Base-by-base conservation (phyloP, 2,797 vertebrate species). In the Tenualosa thibaudeaui region DNA sequence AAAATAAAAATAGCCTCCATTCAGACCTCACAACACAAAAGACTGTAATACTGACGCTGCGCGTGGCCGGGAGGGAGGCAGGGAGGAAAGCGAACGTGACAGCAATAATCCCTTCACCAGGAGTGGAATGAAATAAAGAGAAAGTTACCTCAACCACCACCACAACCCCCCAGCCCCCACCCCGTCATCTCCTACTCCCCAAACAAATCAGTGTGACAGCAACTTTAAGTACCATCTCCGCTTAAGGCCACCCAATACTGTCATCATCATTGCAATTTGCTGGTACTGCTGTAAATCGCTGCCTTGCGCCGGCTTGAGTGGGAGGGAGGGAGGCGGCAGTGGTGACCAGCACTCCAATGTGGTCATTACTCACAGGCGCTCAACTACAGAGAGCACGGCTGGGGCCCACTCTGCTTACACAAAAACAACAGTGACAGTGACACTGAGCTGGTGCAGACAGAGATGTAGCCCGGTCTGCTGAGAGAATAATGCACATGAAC, bases 191-290 rank as follows among this genome's bases (percentile, higher is more conserved):
- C 50, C 46, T 49, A 49, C 53, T 15, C 71, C 40, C 40, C 26
- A 86, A 85, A 88, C 89, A 93, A 94, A 94, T 94, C 93, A 87
- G 90, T 81, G 82, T 92, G 92, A 92, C 93, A 94, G 93, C 89
- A 89, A 89, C 91, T 94, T 91, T 92, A 91, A 93, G 91, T 87
- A 84, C 71, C 89, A 87, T 71, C 86, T 86, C 82, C 85, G 88
- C 86, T 89, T 85, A 86, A 86, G 87, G 86, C 81, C 68, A 81
- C 24, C 40, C 17, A 12, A 22, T 15, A 83, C 84, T 83, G 85
- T 78, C 85, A 85, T 83, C 24, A 85, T 85, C 81, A 88, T 85
- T 88, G 85, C 86, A 85, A 90, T 87, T 84, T 85, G 84, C 86
- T 85, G 84, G 83, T 87, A 86, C 88, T 19, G 86, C 81, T 83